Conservation (phyloP, 2,888 invertebrate genomes). For the Temnothorax rugatulus region DNA sequence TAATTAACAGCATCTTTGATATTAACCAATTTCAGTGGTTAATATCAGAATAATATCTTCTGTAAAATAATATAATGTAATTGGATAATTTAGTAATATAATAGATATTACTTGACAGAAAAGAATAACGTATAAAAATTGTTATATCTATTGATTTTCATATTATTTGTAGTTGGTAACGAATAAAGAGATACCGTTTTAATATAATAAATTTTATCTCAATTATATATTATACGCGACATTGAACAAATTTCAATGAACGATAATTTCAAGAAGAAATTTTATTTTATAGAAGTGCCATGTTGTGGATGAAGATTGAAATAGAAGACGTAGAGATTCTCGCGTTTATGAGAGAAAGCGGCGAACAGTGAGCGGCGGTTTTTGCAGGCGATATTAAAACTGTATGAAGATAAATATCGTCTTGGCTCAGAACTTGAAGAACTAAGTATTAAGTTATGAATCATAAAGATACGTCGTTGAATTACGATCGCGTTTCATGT, state of each 20-base stretch:
- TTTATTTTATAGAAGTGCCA: conserved; percentile 56
- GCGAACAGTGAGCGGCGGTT: conserved; percentile 66
- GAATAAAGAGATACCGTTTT: neutral
- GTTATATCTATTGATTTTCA: neutral
- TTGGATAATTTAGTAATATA: neutral
- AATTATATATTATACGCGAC: conserved; percentile 18
- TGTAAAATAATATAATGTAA: neutral
- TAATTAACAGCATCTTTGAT: neutral
- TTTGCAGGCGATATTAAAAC: conserved; percentile 79
- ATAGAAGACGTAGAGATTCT: conserved; percentile 55
- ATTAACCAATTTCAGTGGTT: neutral
- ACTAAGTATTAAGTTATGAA: conserved; percentile 77
- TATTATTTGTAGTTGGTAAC: neutral
- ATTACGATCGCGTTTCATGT: conserved; percentile 16
- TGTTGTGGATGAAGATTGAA: conserved; percentile 44
- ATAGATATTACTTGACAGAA: neutral
- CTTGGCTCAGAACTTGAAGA: conserved; percentile 73
- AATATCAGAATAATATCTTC: neutral
- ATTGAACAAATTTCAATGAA: conserved; percentile 57
- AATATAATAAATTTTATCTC: neutral
- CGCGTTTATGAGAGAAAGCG: conserved; percentile 64
- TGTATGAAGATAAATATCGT: conserved; percentile 81
- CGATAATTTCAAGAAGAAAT: conserved; percentile 67
- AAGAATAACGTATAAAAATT: neutral
- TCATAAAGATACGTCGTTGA: conserved; percentile 64